Percentiles rank a stretch among this genome's conserved stretches.
Conservation (phyloP, 2,113 vertebrate genomes). For the Columba livia region DNA sequence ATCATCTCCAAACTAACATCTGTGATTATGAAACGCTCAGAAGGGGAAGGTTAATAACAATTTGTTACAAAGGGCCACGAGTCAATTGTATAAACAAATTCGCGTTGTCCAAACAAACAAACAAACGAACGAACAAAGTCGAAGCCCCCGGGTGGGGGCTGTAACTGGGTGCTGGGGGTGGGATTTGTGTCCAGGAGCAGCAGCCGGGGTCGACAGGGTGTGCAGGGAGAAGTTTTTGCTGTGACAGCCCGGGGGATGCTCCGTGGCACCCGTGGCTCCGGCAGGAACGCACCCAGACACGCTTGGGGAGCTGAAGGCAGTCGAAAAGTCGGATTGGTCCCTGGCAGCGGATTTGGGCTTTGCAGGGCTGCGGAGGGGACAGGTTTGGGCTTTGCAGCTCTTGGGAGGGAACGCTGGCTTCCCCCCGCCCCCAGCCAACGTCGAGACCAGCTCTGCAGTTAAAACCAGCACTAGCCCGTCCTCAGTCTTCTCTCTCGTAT, state of each 20-base stretch:
- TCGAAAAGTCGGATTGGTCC: neutral
- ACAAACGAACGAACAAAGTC: neutral
- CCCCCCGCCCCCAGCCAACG: neutral
- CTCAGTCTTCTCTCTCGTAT: neutral
- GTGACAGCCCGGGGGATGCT: neutral
- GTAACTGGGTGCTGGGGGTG: neutral
- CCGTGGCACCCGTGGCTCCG: neutral
- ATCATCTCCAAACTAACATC: conserved; percentile 66
- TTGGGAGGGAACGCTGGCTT: neutral
- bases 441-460: neutral
- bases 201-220: neutral
- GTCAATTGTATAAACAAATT: conserved; percentile 33
- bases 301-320: neutral
- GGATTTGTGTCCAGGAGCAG: neutral
- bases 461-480: neutral
- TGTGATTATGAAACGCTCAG: conserved; percentile 29
- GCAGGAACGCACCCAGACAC: neutral
- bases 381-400: neutral
- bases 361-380: neutral
- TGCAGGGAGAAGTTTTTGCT: neutral
- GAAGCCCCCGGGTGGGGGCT: neutral
- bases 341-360: neutral
- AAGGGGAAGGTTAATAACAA: conserved; percentile 47
- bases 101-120: neutral
- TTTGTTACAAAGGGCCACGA: conserved; percentile 17